These are phyloP conservation scores for Lota lota DNA, from an alignment of 2,113 vertebrate genomes.

Conservation along the genomic window DNA sequence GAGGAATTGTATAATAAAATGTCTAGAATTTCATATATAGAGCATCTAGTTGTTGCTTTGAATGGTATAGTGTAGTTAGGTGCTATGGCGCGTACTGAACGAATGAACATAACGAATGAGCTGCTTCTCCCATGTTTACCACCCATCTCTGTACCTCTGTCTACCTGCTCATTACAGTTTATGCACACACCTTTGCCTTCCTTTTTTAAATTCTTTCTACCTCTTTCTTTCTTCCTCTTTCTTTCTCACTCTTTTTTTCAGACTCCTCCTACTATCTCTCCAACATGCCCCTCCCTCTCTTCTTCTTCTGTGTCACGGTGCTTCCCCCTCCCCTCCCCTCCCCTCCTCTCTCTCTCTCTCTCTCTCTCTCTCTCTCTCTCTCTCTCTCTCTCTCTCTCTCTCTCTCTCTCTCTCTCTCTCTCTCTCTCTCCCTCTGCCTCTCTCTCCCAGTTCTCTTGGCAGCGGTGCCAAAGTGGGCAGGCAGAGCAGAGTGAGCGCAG, in stretches of 20 bases:
- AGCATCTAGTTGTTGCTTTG: too few species aligned
- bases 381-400: slow-evolving; percentile 1
- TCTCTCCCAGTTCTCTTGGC: slow-evolving; percentile 65
- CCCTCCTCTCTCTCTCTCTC: slow-evolving; percentile 66
- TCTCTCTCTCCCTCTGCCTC: slow-evolving; percentile 32
- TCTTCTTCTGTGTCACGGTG: slow-evolving; percentile 38
- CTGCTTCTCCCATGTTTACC: slow-evolving; percentile 20
- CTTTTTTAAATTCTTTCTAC: slow-evolving; percentile 26
- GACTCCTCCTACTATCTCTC: neutral
- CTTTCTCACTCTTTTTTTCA: slow-evolving; percentile 53
- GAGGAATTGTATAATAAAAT: too few species aligned
- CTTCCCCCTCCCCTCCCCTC: slow-evolving; percentile 49
- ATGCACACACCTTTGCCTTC: slow-evolving; percentile 27
- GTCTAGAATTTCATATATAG: too few species aligned
- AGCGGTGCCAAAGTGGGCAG: slow-evolving; percentile 72
- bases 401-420: slow-evolving; percentile 2
- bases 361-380: slow-evolving; percentile 22
- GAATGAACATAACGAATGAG: neutral
- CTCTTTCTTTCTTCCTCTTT: slow-evolving; percentile 43
- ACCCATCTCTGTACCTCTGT: neutral
- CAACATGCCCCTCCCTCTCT: slow-evolving; percentile 68
- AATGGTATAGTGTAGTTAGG: too few species aligned
- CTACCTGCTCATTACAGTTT: neutral
- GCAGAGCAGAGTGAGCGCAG: slow-evolving; percentile 60
- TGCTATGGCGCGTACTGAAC: too few species aligned